phyloP scores from a whole-genome alignment of 53 echinoderm and acorn worm genomes.

The Echinarachnius parma region DNA sequence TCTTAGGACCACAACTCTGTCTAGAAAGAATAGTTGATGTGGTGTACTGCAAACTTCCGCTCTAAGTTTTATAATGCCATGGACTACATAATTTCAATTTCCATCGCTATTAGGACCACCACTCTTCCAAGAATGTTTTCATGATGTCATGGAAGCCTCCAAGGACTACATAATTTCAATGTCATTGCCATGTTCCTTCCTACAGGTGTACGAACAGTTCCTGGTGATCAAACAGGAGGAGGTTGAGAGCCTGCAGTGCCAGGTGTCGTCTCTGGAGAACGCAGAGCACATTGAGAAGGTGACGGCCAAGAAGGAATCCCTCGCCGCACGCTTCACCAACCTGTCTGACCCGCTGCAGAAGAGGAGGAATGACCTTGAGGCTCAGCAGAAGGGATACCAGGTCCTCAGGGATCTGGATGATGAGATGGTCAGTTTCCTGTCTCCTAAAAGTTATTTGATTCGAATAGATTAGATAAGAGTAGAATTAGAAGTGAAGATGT shows the following conservation, averaged over 20 bases:
- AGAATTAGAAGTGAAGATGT: too few species aligned
- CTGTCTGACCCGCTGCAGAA: slow-evolving; percentile 88
- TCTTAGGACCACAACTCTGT: too few species aligned
- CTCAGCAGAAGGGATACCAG: slow-evolving; percentile 78
- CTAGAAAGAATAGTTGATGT: too few species aligned
- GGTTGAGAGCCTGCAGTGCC: slow-evolving; percentile 80
- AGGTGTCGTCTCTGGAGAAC: slow-evolving; percentile 70
- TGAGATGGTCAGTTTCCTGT: slow-evolving; percentile 72
- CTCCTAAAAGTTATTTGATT: too few species aligned
- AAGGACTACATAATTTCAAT: too few species aligned
- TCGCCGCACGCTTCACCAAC: slow-evolving; percentile 77
- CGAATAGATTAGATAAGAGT: too few species aligned
- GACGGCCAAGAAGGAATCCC: slow-evolving; percentile 85
- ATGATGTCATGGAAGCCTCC: too few species aligned
- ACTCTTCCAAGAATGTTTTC: too few species aligned
- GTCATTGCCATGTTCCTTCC: slow-evolving; percentile 13
- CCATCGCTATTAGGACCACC: too few species aligned
- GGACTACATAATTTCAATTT: too few species aligned
- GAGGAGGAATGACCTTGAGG: slow-evolving; percentile 78
- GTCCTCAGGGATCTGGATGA: slow-evolving; percentile 94
- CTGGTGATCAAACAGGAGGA: slow-evolving; percentile 89
- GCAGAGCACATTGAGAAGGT: slow-evolving; percentile 92
- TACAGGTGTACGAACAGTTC: slow-evolving; percentile 86
- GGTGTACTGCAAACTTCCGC: too few species aligned
- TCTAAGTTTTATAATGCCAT: too few species aligned